Evolutionary conservation across 2,888 invertebrate species (phyloP).

Genomic region (Tortricodes alternella): DNA sequence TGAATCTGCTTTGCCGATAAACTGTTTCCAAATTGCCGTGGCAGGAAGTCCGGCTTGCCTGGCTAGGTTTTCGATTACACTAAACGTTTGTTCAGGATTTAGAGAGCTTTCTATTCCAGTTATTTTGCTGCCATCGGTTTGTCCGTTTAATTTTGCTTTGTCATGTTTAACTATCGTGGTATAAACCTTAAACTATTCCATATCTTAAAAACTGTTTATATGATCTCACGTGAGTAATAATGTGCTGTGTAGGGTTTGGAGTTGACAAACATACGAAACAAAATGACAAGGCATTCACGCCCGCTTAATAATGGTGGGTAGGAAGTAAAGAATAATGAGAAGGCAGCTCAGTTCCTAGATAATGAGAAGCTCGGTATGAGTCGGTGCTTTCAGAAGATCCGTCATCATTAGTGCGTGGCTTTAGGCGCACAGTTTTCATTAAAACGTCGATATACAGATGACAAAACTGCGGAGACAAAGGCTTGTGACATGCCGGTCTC

Average conservation of each 20-base stretch:
- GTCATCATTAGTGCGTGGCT: slow-evolving; percentile 75
- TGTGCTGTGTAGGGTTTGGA: too few species aligned
- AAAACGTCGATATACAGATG: slow-evolving; percentile 69
- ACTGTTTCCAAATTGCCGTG: not conserved
- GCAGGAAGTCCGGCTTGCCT: not conserved
- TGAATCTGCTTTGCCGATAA: too few species aligned
- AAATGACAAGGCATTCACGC: slow-evolving; percentile 45
- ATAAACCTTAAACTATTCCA: too few species aligned
- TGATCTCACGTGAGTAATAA: too few species aligned
- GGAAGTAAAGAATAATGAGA: slow-evolving; percentile 58
- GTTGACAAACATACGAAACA: not conserved
- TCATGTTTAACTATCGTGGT: too few species aligned
- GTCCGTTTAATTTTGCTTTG: too few species aligned
- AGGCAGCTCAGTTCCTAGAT: slow-evolving; percentile 64
- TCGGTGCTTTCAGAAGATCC: slow-evolving; percentile 70
- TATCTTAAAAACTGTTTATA: too few species aligned
- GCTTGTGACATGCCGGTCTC: slow-evolving; percentile 37
- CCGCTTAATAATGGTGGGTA: slow-evolving; percentile 55
- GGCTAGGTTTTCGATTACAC: slow-evolving; percentile 5
- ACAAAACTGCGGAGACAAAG: slow-evolving; percentile 50
- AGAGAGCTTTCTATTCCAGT: not conserved
- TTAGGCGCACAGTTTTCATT: slow-evolving; percentile 72
- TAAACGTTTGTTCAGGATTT: not conserved
- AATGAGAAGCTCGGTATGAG: slow-evolving; percentile 65
- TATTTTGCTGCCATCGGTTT: too few species aligned